Evolutionary conservation across 1,140 invertebrate species (phyloP).

Genomic region (Saccostrea cuccullata): DNA sequence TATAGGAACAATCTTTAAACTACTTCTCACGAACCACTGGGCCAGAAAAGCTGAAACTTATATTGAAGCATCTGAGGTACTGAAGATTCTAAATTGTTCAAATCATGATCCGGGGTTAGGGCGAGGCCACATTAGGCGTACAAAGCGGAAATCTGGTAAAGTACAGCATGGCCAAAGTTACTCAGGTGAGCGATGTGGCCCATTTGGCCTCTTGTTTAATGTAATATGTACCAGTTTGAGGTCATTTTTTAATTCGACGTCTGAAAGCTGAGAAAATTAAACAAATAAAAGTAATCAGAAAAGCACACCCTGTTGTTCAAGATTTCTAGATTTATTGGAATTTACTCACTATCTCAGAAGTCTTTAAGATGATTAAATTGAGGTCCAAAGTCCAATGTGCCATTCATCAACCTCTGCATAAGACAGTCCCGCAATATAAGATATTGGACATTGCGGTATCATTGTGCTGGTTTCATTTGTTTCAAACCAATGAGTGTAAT

Average conservation of each 20-base stretch:
- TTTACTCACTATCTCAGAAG: slow-evolving; percentile 19
- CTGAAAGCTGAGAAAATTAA: neutral
- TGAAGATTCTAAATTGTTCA: too few relatives aligned
- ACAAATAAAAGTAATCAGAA: slow-evolving; percentile 4
- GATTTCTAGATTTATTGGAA: neutral
- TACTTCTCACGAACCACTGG: too few relatives aligned
- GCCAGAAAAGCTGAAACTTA: too few relatives aligned
- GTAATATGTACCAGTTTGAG: neutral
- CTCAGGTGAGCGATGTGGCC: too few relatives aligned
- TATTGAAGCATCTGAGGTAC: too few relatives aligned
- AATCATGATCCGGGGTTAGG: too few relatives aligned
- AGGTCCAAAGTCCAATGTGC: slow-evolving; percentile 1
- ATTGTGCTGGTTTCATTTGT: slow-evolving; percentile 23
- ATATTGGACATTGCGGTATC: neutral
- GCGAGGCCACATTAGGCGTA: too few relatives aligned
- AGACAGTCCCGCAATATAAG: slow-evolving; percentile 7
- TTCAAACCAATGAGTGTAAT: slow-evolving; percentile 28
- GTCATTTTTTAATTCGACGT: neutral
- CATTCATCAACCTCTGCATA: neutral
- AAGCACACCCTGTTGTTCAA: neutral
- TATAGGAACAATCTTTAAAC: too few relatives aligned
- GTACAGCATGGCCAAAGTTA: too few relatives aligned
- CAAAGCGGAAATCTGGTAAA: too few relatives aligned
- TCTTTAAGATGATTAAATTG: slow-evolving; percentile 18
- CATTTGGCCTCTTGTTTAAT: neutral